Base-by-base conservation (phyloP, 2,888 invertebrate genomes). In the Morpho deidamia region DNA sequence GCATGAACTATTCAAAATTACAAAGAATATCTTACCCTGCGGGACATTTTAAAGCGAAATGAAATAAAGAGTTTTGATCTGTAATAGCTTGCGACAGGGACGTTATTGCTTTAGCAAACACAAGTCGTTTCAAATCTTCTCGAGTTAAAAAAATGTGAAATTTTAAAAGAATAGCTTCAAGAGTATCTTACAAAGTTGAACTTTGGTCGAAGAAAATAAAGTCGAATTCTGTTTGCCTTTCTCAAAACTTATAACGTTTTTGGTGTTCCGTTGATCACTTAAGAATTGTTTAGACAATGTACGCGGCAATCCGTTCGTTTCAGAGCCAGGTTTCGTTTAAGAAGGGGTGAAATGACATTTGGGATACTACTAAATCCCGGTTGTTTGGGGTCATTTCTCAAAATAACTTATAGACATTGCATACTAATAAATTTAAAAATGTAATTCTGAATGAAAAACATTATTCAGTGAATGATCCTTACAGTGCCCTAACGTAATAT, bases 271-370 rank as follows among this genome's bases (percentile, higher is more conserved):
- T 65, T 67, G 74, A 81, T 82, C 77, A 81, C 75, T 83, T 82
- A 74, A 78, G 78, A 78, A 81, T 83, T 81, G 81, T 81, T 85
- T 82, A 85, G 83, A 85, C 81, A 83, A 81, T 81, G 78, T 80
- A 73, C 75, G 72, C 68, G 72, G 79, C 83, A 85, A 83, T 87
- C 81, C 83, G 80, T 81, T 77, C 76, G 75, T 73, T 81, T 83
- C 82, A 81, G 76, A 80, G 74, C 71, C 84, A 88, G 85, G 80
- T 84, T 80, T 79, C 78, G 77, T 76, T 78, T 72, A 76, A 78
- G 77, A 81, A 80, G 81, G 88, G 88, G 78, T 81, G 81, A 83
- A 85, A 84, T 86, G 83, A 81, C 85, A 80, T 85, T 83, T 69
- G 71, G 81, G 78, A 82, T 81, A 74, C 74, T 64, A 69, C 75